Conservation (phyloP, 1,140 invertebrate genomes). For the Drosophila rufa region DNA sequence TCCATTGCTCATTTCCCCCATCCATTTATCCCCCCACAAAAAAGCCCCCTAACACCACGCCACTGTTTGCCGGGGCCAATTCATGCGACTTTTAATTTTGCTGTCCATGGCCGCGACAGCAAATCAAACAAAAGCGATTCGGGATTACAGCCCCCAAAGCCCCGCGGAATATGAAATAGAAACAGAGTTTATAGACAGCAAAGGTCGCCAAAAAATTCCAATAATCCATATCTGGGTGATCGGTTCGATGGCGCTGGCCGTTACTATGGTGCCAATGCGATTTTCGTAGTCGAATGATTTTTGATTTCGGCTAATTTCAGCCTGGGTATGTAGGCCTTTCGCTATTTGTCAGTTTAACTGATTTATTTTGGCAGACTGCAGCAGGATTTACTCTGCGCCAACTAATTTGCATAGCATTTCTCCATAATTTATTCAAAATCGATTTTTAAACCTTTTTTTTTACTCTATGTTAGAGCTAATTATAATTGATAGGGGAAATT, state of each 20-base stretch:
- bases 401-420: neutral
- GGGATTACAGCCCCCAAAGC: constrained; percentile 17
- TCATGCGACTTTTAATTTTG: constrained; percentile 58
- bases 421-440: neutral
- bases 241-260: neutral
- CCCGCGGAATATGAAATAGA: constrained; percentile 7
- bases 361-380: neutral
- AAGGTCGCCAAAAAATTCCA: constrained; percentile 8
- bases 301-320: neutral
- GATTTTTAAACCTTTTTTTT: too few species aligned
- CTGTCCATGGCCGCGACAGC: constrained; percentile 15
- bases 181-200: neutral
- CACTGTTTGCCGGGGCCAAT: constrained; percentile 44
- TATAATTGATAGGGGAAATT: neutral
- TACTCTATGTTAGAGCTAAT: neutral
- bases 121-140: constrained; percentile 43
- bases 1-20: constrained; percentile 54
- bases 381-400: neutral
- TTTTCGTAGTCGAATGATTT: neutral
- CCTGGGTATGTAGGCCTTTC: neutral
- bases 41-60: neutral
- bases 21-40: neutral
- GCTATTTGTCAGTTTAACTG: neutral
- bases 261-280: neutral
- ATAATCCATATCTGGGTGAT: constrained; percentile 20